Evolutionary conservation across 1,140 invertebrate species (phyloP), one percentile per base, ranked within the genome.

Genomic region (Drosophila bocki): DNA sequence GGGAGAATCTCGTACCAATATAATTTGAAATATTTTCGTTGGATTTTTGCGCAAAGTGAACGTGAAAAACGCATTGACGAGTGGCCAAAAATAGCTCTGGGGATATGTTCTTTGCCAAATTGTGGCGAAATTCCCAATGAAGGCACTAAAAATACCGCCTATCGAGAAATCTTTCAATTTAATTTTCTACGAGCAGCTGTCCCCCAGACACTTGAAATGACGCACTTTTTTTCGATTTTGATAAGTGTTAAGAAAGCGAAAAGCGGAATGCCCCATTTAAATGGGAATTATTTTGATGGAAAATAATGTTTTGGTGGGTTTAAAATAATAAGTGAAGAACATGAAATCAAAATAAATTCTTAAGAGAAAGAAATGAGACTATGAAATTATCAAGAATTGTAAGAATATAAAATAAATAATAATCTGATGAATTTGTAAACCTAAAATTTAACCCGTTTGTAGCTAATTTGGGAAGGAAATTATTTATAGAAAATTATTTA

Each of bases 91-190:
- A 74, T 74, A 74, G 37, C 58, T n/a, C 2, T 0, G 8, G 8
- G 51, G 0, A 39, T 56, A 76, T 84, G 42, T 76, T 84, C 65
- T 58, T 56, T 47, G 78, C 61, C 35, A 80, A 74, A 53, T 70
- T 78, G 80, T 82, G 80, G 80, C 80, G 80, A 83, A 85, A 85
- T 84, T 84, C 81, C 81, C 81, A 61, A 63, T 68, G 67, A 78
- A 59, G 78, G 59, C 47, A 63, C 47, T 64, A 51, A 64, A 75
- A 50, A 58, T 62, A 75, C 59, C 47, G 13, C 53, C 53, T 68
- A 39, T 29, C 22, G 12, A 48, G 54, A 64, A 75, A 75, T 50
- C 41, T 19, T 37, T 35, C 0, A 41, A 59, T 41, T 76, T 39
- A 41, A 54, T 65, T 41, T 53, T 37, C 12, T 9, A 3, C 7